Percentiles rank a stretch among this genome's conserved stretches.
These are phyloP conservation scores for Elaphurus davidianus DNA, from an alignment of 2,113 vertebrate species.

Conservation along the genomic window DNA sequence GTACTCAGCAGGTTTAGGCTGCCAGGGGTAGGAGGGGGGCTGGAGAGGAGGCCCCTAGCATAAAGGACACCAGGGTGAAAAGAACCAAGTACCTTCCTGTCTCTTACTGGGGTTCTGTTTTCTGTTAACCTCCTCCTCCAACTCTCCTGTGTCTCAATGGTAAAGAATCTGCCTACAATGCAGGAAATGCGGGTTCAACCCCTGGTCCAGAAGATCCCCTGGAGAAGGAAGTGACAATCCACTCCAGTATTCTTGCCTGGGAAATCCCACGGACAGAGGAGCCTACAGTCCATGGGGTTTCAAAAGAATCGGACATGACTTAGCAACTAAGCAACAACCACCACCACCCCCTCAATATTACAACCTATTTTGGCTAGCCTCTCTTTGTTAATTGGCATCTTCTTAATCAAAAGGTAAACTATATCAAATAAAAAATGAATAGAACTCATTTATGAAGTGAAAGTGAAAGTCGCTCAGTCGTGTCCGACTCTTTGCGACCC, in stretches of 20 bases:
- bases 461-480: not conserved
- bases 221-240: not conserved
- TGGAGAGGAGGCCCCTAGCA: too few species aligned
- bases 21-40: fast-evolving
- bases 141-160: not conserved
- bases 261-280: not conserved
- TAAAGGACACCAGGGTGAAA: not conserved
- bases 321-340: not conserved
- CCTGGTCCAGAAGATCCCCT: not conserved
- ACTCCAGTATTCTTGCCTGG: not conserved
- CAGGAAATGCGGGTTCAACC: not conserved
- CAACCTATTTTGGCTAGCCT: not conserved
- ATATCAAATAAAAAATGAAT: not conserved
- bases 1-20: not conserved
- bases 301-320: not conserved
- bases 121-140: not conserved
- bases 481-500: fast-evolving
- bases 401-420: not conserved
- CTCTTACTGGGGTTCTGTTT: not conserved
- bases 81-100: not conserved
- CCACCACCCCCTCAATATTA: not conserved
- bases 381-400: not conserved
- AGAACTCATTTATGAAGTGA: not conserved
- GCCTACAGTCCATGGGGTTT: not conserved
- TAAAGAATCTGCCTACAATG: not conserved